Percentiles rank a stretch among this genome's conserved stretches.
Conservation (phyloP, 2,113 vertebrate species). For the Rhynchopsitta pachyrhyncha region DNA sequence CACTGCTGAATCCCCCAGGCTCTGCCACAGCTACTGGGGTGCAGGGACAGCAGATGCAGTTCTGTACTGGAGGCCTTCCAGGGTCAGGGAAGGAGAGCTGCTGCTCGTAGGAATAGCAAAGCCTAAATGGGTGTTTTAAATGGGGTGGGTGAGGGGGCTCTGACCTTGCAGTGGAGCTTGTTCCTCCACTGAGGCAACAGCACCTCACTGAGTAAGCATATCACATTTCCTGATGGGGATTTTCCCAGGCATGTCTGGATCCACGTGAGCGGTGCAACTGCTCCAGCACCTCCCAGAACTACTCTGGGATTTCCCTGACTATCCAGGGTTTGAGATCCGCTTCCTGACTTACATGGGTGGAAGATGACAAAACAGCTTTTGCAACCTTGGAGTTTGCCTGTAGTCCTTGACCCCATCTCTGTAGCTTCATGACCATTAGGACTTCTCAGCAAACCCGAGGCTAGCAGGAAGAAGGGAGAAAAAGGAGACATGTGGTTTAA, state of each 20-base stretch:
- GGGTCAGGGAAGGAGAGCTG: not conserved
- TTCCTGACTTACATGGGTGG: not conserved
- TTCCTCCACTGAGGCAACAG: not conserved
- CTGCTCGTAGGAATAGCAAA: not conserved
- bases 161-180: not conserved
- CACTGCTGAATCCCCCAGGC: accelerated
- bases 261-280: accelerated
- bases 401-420: not conserved
- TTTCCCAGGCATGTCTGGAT: not conserved
- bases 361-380: not conserved
- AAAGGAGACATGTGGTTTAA: not conserved
- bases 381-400: not conserved
- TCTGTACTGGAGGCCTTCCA: not conserved
- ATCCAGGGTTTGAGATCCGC: not conserved
- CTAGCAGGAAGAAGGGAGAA: not conserved
- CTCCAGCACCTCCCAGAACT: not conserved
- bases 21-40: not conserved
- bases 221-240: not conserved
- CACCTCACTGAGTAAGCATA: not conserved
- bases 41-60: not conserved
- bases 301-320: not conserved
- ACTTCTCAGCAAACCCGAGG: not conserved
- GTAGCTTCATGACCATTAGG: not conserved
- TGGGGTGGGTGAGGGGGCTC: accelerated
- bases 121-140: not conserved